Percentiles rank a stretch among this genome's conserved stretches.
Conservation (phyloP, 2,888 invertebrate genomes). For the Criorhina ranunculi region DNA sequence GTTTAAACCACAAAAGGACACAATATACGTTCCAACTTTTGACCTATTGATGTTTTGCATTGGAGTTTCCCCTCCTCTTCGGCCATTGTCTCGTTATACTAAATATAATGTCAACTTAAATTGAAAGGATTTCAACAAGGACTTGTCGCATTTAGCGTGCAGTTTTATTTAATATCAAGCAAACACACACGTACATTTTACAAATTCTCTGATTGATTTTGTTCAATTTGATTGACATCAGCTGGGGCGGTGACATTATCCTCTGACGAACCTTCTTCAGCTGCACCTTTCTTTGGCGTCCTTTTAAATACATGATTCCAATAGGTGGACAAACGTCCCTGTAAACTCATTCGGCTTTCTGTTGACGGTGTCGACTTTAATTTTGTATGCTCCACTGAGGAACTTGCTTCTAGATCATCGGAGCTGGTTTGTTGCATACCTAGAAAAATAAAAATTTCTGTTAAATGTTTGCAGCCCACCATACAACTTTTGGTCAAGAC, state of each 20-base stretch:
- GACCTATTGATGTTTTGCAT: constrained; percentile 73
- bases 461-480: neutral
- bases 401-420: neutral
- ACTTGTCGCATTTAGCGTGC: neutral
- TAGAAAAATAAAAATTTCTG: neutral
- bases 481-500: neutral
- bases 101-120: constrained; percentile 1
- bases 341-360: constrained; percentile 70
- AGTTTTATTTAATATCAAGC: constrained; percentile 19
- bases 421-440: no score
- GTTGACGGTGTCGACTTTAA: neutral
- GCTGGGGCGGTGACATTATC: neutral
- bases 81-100: no score
- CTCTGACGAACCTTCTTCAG: constrained; percentile 56
- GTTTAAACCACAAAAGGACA: constrained; percentile 8
- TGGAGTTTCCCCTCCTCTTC: constrained; percentile 31
- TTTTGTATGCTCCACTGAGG: neutral
- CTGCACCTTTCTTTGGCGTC: constrained; percentile 36
- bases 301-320: constrained; percentile 80
- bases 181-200: neutral
- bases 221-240: constrained; percentile 24
- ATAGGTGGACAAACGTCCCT: constrained; percentile 80
- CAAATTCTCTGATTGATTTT: constrained; percentile 23
- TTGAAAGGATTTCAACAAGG: constrained; percentile 10
- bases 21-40: constrained; percentile 56